Conservation (phyloP, 2,797 vertebrate genomes). For the Enteromius fasciolatus region DNA sequence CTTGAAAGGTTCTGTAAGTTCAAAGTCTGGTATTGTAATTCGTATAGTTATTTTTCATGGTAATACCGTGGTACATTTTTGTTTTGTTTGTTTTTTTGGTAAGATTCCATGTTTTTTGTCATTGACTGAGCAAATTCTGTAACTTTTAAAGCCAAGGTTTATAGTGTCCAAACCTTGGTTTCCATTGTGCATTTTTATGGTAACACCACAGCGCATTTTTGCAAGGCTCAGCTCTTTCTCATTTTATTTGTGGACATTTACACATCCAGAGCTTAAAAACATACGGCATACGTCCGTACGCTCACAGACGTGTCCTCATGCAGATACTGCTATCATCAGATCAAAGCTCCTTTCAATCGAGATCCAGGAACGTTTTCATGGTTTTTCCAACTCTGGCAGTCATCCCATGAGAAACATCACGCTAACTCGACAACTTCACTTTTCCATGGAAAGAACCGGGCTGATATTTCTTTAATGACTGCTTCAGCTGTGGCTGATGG, state of each 20-base stretch:
- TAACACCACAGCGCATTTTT: background rate
- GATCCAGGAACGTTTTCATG: constrained; percentile 12
- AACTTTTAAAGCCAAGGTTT: no score
- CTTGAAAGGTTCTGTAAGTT: background rate
- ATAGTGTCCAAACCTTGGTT: background rate
- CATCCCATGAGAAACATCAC: constrained; percentile 8
- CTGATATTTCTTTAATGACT: background rate
- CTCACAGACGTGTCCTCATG: background rate
- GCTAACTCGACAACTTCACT: background rate
- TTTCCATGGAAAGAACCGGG: constrained; percentile 19
- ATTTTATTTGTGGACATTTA: background rate
- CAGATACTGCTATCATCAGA: constrained; percentile 24
- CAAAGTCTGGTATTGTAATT: background rate
- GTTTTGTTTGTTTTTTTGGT: background rate
- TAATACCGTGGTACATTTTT: background rate
- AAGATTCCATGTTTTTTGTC: background rate
- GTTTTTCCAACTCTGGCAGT: constrained; percentile 20
- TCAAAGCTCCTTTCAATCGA: background rate
- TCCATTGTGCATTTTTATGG: background rate
- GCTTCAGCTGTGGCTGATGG: background rate
- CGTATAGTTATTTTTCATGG: background rate
- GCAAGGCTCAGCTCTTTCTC: background rate
- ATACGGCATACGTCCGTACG: background rate
- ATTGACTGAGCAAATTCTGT: background rate
- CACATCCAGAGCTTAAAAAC: background rate